Evolutionary conservation across 2,113 vertebrate genomes (phyloP).

Genomic region (Scomber scombrus): DNA sequence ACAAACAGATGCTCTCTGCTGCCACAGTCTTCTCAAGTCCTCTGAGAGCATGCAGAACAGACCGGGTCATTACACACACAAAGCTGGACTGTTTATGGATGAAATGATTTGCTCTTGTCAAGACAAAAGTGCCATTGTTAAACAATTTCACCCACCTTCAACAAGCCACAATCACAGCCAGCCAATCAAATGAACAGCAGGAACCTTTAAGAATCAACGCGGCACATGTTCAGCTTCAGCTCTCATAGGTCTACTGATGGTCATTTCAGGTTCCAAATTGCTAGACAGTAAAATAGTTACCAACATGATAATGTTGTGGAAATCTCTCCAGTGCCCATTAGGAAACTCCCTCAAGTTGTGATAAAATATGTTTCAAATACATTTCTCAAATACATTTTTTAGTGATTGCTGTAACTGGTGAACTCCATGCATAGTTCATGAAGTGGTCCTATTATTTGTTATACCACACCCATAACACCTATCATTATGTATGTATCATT

Average conservation of each 20-base stretch:
- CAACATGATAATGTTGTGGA: no score
- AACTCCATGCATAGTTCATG: no score
- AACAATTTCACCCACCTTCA: neutral
- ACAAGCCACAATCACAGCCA: neutral
- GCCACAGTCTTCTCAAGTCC: neutral
- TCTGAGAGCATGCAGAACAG: neutral
- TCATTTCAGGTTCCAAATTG: no score
- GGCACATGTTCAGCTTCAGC: neutral
- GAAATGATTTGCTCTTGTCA: neutral
- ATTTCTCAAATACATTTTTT: no score
- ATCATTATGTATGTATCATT: no score
- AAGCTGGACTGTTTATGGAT: neutral
- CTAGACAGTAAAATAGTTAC: no score
- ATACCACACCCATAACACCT: no score
- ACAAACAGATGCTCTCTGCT: constrained; percentile 6
- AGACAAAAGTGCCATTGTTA: neutral
- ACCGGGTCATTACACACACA: neutral
- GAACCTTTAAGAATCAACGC: neutral
- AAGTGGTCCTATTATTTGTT: no score
- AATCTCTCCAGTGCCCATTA: no score
- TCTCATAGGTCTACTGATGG: neutral
- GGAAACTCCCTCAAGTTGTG: no score
- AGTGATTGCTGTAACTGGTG: no score
- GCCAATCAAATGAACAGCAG: neutral
- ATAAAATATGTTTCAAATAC: no score